Conservation (phyloP, 1,140 invertebrate species). For the Thaumatotibia leucotreta region DNA sequence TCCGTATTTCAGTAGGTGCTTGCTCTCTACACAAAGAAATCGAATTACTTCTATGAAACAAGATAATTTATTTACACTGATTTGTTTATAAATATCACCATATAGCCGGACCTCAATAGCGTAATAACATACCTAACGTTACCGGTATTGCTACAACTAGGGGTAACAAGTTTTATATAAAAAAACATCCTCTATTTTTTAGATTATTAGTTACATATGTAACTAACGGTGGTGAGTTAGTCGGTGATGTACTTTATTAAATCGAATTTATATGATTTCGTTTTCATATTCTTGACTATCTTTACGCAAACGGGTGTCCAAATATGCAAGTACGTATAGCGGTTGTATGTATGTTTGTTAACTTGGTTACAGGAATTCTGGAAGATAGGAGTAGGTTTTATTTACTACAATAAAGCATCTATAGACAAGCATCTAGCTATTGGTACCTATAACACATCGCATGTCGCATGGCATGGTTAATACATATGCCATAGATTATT, state of each 20-base stretch:
- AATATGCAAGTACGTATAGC: not conserved
- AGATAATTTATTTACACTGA: not conserved
- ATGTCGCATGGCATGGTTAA: too few species aligned
- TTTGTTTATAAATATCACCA: conserved; percentile 12
- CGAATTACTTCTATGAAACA: not conserved
- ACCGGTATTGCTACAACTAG: not conserved
- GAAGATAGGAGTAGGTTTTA: too few species aligned
- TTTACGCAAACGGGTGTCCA: too few species aligned
- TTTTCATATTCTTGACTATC: too few species aligned
- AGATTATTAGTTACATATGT: too few species aligned
- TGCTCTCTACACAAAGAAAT: too few species aligned
- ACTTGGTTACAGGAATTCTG: not conserved
- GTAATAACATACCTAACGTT: not conserved
- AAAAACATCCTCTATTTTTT: too few species aligned
- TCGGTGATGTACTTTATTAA: too few species aligned
- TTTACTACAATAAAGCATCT: too few species aligned
- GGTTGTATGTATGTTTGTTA: not conserved
- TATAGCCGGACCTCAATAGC: not conserved
- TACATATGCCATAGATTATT: not conserved
- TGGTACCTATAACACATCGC: not conserved
- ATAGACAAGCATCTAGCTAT: not conserved
- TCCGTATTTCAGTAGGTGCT: not conserved
- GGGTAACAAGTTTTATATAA: too few species aligned
- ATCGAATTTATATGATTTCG: too few species aligned
- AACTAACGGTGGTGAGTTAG: too few species aligned